Evolutionary conservation across 1,140 invertebrate genomes (phyloP), one percentile per base, ranked within the genome.

Genomic region (Dryas iulia): DNA sequence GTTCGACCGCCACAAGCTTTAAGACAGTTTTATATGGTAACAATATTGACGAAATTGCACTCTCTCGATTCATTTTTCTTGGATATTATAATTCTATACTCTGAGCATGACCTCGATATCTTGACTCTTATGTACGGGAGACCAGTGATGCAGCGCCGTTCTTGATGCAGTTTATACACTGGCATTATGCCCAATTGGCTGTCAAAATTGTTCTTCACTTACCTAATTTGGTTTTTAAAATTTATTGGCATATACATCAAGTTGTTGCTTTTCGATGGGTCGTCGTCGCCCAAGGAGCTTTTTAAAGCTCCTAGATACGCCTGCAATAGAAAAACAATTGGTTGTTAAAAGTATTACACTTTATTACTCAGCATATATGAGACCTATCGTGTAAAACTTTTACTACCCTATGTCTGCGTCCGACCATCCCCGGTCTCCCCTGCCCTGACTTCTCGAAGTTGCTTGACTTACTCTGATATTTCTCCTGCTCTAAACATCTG

Each of bases 131-230:
- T 26, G 24, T 62, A 25, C n/a, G 59, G 59, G 59, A 62, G 59
- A 61, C 59, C 35, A 26, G 59, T 26, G 59, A 62, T 62, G 59
- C n/a, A n/a, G n/a, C n/a, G n/a, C n/a, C 31, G 31, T n/a, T 33
- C 3, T 33, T 33, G 31, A 33, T 33, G 31, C 0, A 11, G 6
- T 33, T 33, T 12, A 11, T 11, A 31, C 30, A 31, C 33, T n/a
- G n/a, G 12, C 33, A 3, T 35, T 14, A 35, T 14, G n/a, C 33
- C 33, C n/a, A 11, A 35, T 35, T 35, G 33, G 33, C 3, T 14
- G 4, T 14, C 3, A 31, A 0, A 14, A 4, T 35, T 35, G n/a
- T 35, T 14, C n/a, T 35, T 35, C n/a, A 5, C 14, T 35, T 28
- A 14, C 12, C 11, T 6, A 35, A 0, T n/a, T 35, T 4, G 3